These are phyloP conservation scores for Oryzias javanicus DNA, from an alignment of 2,113 vertebrate species.

Conservation along the genomic window DNA sequence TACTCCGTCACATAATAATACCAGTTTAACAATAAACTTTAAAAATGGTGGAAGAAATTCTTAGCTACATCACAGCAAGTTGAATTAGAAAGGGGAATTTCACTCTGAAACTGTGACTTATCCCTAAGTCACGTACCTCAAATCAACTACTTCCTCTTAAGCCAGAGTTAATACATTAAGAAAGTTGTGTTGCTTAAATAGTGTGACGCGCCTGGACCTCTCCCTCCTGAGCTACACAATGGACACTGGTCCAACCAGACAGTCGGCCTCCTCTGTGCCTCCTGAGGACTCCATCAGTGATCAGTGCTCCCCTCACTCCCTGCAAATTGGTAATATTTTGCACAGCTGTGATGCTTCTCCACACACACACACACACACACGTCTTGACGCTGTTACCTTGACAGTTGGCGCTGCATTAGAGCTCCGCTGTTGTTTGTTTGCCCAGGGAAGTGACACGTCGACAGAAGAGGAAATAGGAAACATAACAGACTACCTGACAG, in stretches of 20 bases:
- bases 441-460: constrained; percentile 72
- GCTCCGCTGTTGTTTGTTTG: constrained; percentile 74
- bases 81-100: constrained; percentile 7
- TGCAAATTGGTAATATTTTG: constrained; percentile 71
- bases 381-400: constrained; percentile 41
- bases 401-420: constrained; percentile 43
- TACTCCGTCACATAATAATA: constrained; percentile 16
- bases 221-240: constrained; percentile 51
- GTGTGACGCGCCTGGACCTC: constrained; percentile 39
- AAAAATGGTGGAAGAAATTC: too few relatives aligned
- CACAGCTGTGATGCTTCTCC: constrained; percentile 69
- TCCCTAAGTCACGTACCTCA: constrained; percentile 56
- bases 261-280: constrained; percentile 64
- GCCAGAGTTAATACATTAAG: constrained; percentile 41
- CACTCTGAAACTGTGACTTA: constrained; percentile 10
- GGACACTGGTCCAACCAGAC: constrained; percentile 51
- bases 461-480: constrained; percentile 79
- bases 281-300: constrained; percentile 58
- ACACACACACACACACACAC: constrained; percentile 36
- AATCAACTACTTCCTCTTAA: constrained; percentile 59
- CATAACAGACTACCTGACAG: constrained; percentile 74
- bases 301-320: constrained; percentile 48
- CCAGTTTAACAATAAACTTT: too few relatives aligned
- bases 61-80: neutral
- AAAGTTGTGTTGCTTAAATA: constrained; percentile 40